Base-by-base conservation (phyloP, 2,888 invertebrate species). In the Oligia strigilis region DNA sequence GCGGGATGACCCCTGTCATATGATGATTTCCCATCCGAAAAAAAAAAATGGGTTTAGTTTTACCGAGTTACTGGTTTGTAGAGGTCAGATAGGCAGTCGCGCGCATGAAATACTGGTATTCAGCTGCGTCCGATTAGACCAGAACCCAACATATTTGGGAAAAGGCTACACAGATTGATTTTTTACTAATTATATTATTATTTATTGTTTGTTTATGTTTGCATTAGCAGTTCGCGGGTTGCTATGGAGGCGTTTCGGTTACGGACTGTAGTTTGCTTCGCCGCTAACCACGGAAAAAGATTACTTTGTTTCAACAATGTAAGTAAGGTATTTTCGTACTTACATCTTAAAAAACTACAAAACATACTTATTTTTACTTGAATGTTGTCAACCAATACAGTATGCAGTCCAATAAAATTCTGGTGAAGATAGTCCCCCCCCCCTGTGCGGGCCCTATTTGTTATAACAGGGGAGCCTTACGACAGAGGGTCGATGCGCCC, bases 241-340 rank as follows among this genome's bases (percentile, higher is more conserved):
- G 29, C 19, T 4, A 85, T 85, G 85, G 87, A 85, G 36, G 72
- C 55, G 17, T 65, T 71, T 29, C 74, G 87, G 43, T 36, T 87
- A 43, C 84, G 84, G 36, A 65, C 71, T 9, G 67, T 52, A 13
- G 74, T 78, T 8, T 65, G 49, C 40, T 19, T 77, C 14, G 76
- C 81, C n/a, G 29, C 60, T 14, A 72, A 64, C 19, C 69, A 75
- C 13, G 79, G 78, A 13, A 83, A 75, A 71, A 43, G 14, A 36
- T 46, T 75, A 17, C 13, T 72, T 58, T 55, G 55, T 71, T 70
- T 62, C 65, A 76, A 80, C 4, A 72, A 73, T 71, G 87, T 87
- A 81, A 88, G 87, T 87, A 69, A n/a, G 13, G 1, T 23, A 0
- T 23, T 17, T 52, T n/a, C 23, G 5, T 23, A 64, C 29, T 29